Base-by-base conservation (phyloP, 2,113 vertebrate genomes). In the Tretioscincus oriximinensis region DNA sequence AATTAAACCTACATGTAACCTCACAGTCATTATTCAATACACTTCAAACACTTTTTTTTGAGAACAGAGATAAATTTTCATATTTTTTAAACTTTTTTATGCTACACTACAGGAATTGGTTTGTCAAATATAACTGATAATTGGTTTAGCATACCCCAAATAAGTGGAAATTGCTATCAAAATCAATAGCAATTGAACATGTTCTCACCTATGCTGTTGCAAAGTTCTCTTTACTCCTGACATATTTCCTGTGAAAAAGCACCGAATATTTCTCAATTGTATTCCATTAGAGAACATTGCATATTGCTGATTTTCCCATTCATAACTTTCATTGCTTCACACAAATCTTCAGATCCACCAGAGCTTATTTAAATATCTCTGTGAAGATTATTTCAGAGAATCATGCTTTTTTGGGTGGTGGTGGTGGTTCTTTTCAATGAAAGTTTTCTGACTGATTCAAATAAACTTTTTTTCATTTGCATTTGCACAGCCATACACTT, bases 151-250 rank as follows among this genome's bases (percentile, higher is more conserved):
- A 47, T 73, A 41, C 16, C 78, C 74, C 22, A 1, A 74, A 9
- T 77, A 77, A 68, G 24, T 79, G 21, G 64, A 82, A 72, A 65
- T 31, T 77, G 35, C 58, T 83, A 78, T 83, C 78, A 88, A 75
- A 86, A 66, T 60, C 84, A 79, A 66, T 35, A 14, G 2, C 12
- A 67, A 31, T 26, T 18, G 54, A 85, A 71, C 49, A 84, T 82
- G 76, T 79, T 76, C 12, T 86, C 12, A 58, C 29, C 68, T 67
- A 61, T 26, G n/a, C 28, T 77, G 54, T 61, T 51, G 26, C 2
- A 66, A 11, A 1, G 74, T 21, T 61, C 61, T 85, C 12, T 35
- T 9, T 74, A 5, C 5, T 86, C 9, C 80, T 83, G 24, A 75
- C 1, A 80, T 1, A 29, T 35, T 88, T 87, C 45, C 41, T 16